Evolutionary conservation across 2,888 invertebrate genomes (phyloP).

Genomic region (Cerastoderma edule): DNA sequence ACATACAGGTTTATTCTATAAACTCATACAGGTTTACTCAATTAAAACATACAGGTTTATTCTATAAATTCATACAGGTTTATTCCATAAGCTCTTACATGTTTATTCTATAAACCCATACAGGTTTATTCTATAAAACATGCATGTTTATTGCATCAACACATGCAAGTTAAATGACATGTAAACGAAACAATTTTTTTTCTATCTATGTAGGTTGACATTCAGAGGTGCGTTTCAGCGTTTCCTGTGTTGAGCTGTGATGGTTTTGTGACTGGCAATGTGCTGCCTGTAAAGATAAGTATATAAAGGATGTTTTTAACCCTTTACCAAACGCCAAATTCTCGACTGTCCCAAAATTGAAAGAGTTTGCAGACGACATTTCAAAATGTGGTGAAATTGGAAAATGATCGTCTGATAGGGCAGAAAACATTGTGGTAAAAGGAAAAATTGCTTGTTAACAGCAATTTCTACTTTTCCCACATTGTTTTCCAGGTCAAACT

Average conservation of each 20-base stretch:
- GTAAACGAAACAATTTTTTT: no score
- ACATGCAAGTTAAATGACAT: no score
- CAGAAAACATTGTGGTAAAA: background rate
- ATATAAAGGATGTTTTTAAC: background rate
- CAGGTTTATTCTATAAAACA: background rate
- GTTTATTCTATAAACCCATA: background rate
- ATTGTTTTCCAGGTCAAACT: background rate
- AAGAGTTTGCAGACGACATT: no score
- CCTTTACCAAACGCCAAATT: background rate
- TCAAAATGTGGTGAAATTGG: no score
- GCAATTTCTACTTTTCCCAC: background rate
- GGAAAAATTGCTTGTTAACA: background rate
- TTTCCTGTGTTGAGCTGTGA: constrained; percentile 9
- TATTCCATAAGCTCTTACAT: background rate
- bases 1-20: background rate
- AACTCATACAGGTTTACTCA: background rate
- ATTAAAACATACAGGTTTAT: background rate
- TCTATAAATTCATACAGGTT: background rate
- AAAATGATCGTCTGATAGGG: no score
- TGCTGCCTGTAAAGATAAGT: constrained; percentile 19
- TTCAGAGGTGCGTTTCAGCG: background rate
- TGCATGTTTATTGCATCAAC: no score
- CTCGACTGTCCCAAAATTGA: background rate
- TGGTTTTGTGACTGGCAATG: constrained; percentile 13
- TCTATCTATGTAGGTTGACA: background rate